Conservation (phyloP, 2,888 invertebrate species). For the Diadegma fenestrale region DNA sequence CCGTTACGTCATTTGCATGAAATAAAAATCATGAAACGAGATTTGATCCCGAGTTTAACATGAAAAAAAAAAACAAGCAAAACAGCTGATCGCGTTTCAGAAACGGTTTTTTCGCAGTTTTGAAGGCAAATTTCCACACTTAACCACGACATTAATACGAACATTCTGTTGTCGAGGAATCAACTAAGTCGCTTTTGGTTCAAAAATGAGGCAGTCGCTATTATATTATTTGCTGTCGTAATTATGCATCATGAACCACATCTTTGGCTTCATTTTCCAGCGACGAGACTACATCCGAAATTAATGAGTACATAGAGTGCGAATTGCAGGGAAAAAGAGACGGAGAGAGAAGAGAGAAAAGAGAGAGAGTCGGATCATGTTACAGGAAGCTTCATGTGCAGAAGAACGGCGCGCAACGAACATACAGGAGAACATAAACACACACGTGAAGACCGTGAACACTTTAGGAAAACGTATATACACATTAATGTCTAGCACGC, state of each 20-base stretch:
- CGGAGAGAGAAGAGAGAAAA: background rate
- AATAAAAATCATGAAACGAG: background rate
- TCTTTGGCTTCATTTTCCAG: background rate
- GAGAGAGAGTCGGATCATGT: background rate
- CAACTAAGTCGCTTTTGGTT: background rate
- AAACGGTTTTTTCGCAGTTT: background rate
- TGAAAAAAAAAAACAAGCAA: background rate
- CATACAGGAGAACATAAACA: background rate
- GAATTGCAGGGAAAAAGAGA: background rate
- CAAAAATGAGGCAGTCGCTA: background rate
- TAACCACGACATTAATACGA: background rate
- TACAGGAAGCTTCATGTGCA: slow-evolving; percentile 2
- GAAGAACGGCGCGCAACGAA: slow-evolving; percentile 16
- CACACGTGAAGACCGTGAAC: background rate
- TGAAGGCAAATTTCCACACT: background rate
- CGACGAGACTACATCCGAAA: background rate
- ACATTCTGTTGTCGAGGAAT: background rate
- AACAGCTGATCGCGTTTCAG: background rate
- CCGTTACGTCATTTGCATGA: background rate
- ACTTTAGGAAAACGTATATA: slow-evolving; percentile 10
- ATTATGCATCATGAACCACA: background rate
- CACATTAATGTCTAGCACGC: slow-evolving; percentile 19
- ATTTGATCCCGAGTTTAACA: background rate
- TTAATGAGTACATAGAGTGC: background rate
- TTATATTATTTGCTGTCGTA: background rate